These are phyloP conservation scores for Nyleta sp. DNA, from an alignment of 2,888 invertebrate genomes.

Conservation along the genomic window DNA sequence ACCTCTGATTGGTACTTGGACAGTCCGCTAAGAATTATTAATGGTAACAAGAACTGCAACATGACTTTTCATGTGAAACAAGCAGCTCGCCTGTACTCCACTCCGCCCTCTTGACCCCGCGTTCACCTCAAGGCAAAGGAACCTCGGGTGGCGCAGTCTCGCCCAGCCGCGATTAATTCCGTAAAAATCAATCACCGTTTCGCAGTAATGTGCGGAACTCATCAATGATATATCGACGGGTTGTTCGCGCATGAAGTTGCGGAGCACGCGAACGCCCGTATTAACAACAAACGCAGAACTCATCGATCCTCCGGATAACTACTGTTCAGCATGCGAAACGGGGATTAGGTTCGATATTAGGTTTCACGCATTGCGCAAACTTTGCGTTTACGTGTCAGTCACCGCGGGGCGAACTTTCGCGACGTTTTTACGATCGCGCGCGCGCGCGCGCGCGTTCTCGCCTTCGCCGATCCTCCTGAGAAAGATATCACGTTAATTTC, in stretches of 20 bases:
- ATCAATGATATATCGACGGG: slow-evolving; percentile 71
- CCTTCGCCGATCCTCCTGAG: too few species aligned
- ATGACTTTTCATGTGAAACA: too few species aligned
- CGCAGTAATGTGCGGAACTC: slow-evolving; percentile 60
- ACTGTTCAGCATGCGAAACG: slow-evolving; percentile 79
- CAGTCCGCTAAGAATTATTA: too few species aligned
- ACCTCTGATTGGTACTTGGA: too few species aligned
- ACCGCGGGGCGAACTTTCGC: slow-evolving; percentile 26
- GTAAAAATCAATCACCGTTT: slow-evolving; percentile 43
- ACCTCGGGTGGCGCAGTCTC: neutral
- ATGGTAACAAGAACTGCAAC: too few species aligned
- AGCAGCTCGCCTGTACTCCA: too few species aligned
- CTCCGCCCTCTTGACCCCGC: too few species aligned
- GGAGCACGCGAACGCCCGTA: slow-evolving; percentile 77
- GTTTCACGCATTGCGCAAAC: slow-evolving; percentile 72
- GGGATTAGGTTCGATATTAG: slow-evolving; percentile 73
- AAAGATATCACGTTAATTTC: slow-evolving; percentile 39
- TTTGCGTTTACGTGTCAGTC: slow-evolving; percentile 66
- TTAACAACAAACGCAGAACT: slow-evolving; percentile 78
- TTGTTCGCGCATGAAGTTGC: slow-evolving; percentile 66
- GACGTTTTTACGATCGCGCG: slow-evolving; percentile 31
- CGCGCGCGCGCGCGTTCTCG: neutral
- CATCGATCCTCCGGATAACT: slow-evolving; percentile 78
- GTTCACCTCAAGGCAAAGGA: too few species aligned
- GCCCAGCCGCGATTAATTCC: slow-evolving; percentile 18